Evolutionary conservation across 2,797 vertebrate genomes (phyloP).

Genomic region (Gallinago solitaria): DNA sequence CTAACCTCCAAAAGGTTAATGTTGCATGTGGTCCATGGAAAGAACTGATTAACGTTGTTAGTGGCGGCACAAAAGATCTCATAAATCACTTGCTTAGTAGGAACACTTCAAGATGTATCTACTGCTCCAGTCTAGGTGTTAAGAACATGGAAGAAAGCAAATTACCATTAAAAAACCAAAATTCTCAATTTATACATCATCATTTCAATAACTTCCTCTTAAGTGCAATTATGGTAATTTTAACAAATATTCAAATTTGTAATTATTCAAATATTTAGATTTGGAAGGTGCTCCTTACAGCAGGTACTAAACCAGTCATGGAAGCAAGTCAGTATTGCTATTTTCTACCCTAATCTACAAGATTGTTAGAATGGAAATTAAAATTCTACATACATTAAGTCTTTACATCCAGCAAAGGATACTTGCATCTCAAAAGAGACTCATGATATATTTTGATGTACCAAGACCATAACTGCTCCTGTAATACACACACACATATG

Average conservation of each 20-base stretch:
- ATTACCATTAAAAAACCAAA: neutral
- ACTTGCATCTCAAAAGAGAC: neutral
- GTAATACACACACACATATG: neutral
- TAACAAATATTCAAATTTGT: neutral
- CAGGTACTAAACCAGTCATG: neutral
- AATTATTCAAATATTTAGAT: neutral
- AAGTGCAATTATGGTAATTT: neutral
- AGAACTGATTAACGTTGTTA: neutral
- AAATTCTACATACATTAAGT: neutral
- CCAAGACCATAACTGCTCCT: neutral
- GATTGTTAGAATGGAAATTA: neutral
- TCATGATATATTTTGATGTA: neutral
- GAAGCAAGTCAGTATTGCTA: neutral
- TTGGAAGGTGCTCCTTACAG: neutral
- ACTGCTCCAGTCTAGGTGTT: neutral
- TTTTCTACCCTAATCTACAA: neutral
- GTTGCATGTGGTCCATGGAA: neutral
- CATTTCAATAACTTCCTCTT: neutral
- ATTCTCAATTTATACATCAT: neutral
- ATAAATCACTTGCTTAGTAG: neutral
- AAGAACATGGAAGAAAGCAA: neutral
- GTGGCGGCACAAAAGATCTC: neutral
- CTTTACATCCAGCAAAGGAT: neutral
- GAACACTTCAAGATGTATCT: neutral
- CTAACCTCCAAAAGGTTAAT: constrained; percentile 21